phyloP scores from a whole-genome alignment of 2,888 invertebrate genomes.

The Parascotia fuliginaria region DNA sequence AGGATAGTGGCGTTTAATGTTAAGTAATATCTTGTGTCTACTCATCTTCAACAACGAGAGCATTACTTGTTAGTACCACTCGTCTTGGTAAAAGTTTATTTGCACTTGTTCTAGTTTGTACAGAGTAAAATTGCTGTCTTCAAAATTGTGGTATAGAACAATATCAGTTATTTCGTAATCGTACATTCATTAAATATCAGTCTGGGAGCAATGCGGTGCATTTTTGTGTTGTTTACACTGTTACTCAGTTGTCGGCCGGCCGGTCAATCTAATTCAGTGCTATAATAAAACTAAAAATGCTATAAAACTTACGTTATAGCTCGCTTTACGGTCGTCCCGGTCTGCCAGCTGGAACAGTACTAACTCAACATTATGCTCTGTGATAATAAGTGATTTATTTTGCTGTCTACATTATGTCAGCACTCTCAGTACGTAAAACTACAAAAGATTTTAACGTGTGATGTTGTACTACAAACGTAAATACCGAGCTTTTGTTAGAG shows the following conservation, averaged over 20 bases:
- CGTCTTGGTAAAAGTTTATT: too few species aligned
- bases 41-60: too few species aligned
- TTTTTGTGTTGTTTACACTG: slow-evolving; percentile 8
- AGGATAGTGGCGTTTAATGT: too few species aligned
- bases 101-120: too few species aligned
- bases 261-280: slow-evolving; percentile 64
- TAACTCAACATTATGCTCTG: slow-evolving; percentile 37
- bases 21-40: too few species aligned
- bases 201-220: slow-evolving; percentile 10
- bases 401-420: slow-evolving; percentile 1
- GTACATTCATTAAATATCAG: slow-evolving; percentile 23
- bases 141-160: not conserved
- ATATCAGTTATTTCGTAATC: slow-evolving; percentile 1
- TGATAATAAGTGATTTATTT: slow-evolving; percentile 7
- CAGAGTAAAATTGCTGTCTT: too few species aligned
- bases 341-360: slow-evolving; percentile 10
- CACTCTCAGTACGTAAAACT: not conserved
- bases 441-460: not conserved
- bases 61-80: too few species aligned
- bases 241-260: slow-evolving; percentile 11
- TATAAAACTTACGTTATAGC: slow-evolving; percentile 50
- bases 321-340: slow-evolving; percentile 48
- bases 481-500: not conserved
- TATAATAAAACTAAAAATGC: slow-evolving; percentile 67
- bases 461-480: not conserved